Conservation (phyloP, 2,113 vertebrate species). For the Entomyzon cyanotis region DNA sequence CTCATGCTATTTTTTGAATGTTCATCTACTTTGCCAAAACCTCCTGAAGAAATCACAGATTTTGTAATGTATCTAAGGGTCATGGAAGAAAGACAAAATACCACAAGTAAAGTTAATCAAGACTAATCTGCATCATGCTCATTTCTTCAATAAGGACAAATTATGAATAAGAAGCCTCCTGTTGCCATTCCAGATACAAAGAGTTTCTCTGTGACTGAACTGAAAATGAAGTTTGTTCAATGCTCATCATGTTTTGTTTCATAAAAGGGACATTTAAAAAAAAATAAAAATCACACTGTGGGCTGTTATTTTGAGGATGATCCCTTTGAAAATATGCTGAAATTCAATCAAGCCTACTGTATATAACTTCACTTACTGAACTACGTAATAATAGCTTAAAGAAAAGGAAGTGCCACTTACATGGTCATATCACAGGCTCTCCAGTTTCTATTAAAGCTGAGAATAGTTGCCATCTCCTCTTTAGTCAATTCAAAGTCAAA, state of each 20-base stretch:
- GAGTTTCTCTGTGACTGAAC: background rate
- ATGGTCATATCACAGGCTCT: constrained; percentile 79
- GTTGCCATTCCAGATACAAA: background rate
- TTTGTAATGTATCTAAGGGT: background rate
- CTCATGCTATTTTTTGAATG: fast-evolving
- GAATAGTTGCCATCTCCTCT: constrained; percentile 84
- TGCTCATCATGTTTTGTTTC: background rate
- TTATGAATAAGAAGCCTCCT: background rate
- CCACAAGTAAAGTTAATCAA: background rate
- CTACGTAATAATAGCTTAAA: background rate
- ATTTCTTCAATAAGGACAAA: background rate
- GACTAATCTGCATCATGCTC: background rate
- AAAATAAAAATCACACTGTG: background rate
- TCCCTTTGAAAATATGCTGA: background rate
- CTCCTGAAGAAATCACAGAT: background rate
- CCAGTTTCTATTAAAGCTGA: constrained; percentile 86
- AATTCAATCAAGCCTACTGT: background rate
- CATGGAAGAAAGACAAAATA: background rate
- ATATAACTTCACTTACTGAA: background rate
- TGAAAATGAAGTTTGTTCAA: background rate
- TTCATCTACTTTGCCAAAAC: background rate
- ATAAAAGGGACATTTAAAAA: background rate
- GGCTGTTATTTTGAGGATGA: background rate
- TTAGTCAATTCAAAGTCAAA: constrained; percentile 89
- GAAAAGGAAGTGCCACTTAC: constrained; percentile 70